phyloP scores from a whole-genome alignment of 2,113 vertebrate species.

The Lepus timidus region DNA sequence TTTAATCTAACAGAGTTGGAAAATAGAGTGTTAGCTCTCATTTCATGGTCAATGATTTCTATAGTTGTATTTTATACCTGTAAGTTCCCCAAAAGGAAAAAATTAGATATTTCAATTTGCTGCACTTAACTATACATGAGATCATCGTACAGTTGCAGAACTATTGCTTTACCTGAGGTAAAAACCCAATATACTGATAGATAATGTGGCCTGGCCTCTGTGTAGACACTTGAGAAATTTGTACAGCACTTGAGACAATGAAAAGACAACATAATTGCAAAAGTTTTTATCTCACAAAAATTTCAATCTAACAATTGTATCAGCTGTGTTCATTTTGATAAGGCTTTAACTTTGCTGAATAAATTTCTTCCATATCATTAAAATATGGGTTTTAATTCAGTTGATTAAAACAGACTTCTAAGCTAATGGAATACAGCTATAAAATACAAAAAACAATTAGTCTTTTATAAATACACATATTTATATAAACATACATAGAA shows the following conservation, averaged over 20 bases:
- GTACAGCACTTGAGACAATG: neutral
- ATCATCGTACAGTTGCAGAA: neutral
- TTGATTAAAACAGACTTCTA: neutral
- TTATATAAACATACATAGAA: neutral
- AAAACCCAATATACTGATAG: neutral
- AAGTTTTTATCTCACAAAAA: slow-evolving; percentile 14
- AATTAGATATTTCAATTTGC: neutral
- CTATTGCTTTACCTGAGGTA: neutral
- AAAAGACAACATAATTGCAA: neutral
- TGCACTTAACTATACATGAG: neutral
- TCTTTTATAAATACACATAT: neutral
- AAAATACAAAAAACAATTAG: neutral
- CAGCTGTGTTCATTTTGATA: neutral
- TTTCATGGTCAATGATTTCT: slow-evolving; percentile 8
- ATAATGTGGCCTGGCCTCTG: neutral
- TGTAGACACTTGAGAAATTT: neutral
- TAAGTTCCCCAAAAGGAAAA: neutral
- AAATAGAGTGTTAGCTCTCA: neutral
- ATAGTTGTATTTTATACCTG: neutral
- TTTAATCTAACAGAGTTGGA: neutral
- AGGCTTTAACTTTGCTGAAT: neutral
- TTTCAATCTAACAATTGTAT: neutral
- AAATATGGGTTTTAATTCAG: neutral
- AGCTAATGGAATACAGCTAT: neutral
- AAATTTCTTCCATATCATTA: neutral